These are phyloP conservation scores for Cavia porcellus DNA, from an alignment of 2,113 vertebrate species.

Conservation along the genomic window DNA sequence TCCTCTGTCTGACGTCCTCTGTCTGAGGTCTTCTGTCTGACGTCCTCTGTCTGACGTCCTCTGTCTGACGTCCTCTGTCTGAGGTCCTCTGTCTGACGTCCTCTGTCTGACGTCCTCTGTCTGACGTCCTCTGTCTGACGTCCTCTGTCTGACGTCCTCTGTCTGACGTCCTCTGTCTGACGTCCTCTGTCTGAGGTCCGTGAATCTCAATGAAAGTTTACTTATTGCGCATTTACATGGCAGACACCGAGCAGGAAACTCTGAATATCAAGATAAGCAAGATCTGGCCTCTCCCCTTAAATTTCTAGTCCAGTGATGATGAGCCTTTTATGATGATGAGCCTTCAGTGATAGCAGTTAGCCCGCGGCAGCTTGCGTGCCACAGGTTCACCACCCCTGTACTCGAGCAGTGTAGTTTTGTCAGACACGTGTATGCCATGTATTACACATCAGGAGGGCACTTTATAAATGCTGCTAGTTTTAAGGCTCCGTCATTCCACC, in stretches of 20 bases:
- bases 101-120: not conserved
- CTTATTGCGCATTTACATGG: not conserved
- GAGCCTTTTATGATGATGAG: not conserved
- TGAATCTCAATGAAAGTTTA: not conserved
- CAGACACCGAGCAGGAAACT: not conserved
- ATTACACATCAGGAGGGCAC: not conserved
- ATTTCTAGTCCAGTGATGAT: not conserved
- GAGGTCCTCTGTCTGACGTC: not conserved
- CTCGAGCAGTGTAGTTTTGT: not conserved
- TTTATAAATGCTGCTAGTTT: not conserved
- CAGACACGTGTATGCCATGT: too few relatives aligned
- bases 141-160: not conserved
- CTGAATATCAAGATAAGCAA: not conserved
- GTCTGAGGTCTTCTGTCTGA: not conserved
- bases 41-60: not conserved
- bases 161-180: not conserved
- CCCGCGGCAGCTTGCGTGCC: not conserved
- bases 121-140: not conserved
- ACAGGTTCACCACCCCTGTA: not conserved
- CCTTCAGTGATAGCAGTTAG: not conserved
- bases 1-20: not conserved
- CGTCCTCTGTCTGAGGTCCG: not conserved
- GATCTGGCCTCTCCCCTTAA: not conserved
- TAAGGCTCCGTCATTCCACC: not conserved
- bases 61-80: not conserved